phyloP scores from a whole-genome alignment of 2,113 vertebrate genomes.

The Sprattus sprattus region DNA sequence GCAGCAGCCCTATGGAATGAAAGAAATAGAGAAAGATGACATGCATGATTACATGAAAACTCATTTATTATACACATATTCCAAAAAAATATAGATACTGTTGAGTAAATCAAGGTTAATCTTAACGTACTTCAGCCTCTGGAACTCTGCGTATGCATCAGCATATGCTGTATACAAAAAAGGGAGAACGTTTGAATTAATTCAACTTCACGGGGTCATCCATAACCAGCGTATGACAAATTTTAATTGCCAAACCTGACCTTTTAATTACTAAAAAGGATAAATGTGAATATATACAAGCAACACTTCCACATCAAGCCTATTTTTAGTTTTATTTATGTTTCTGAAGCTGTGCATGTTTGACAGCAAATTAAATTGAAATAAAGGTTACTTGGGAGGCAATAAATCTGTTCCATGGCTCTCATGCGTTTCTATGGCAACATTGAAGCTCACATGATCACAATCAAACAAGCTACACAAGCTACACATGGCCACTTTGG shows the following conservation, averaged over 20 bases:
- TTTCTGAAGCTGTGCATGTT: neutral
- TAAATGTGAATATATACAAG: neutral
- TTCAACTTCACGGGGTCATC: neutral
- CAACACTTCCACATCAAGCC: neutral
- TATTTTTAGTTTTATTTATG: neutral
- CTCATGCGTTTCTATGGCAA: neutral
- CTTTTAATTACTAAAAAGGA: neutral
- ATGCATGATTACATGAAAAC: neutral
- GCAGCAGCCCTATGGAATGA: conserved; percentile 82
- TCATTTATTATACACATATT: too few species aligned
- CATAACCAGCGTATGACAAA: neutral
- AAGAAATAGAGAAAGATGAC: conserved; percentile 34
- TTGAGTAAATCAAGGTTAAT: neutral
- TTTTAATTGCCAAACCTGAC: neutral
- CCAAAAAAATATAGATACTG: neutral
- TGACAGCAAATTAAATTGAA: neutral
- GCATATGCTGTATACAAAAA: conserved; percentile 79
- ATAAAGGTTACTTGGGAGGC: too few species aligned
- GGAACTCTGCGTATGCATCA: conserved; percentile 88
- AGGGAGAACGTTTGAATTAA: neutral
- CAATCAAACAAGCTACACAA: neutral
- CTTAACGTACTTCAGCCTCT: conserved; percentile 86
- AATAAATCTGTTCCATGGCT: too few species aligned
- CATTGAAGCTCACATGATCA: neutral
- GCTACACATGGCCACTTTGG: neutral